Base-by-base conservation (phyloP, 2,113 vertebrate species). In the Marmota flaviventris region DNA sequence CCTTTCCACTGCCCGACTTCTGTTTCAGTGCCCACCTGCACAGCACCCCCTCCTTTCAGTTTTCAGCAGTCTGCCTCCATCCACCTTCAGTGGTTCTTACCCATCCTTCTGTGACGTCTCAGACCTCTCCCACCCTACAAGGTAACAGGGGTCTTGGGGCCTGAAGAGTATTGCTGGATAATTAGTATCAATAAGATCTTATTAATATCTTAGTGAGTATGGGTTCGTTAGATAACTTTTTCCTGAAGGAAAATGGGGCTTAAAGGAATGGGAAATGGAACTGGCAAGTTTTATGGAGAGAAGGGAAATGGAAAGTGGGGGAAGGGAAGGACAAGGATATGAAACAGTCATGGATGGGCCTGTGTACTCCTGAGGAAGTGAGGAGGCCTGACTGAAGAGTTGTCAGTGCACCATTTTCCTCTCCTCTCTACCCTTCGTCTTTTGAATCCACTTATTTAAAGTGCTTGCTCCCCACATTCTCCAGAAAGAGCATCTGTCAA, bases 161-260 rank as follows among this genome's bases (percentile, higher is more conserved):
- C 63, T 73, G 45, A 73, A 63, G 17, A 14, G 73, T 20, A 79
- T 34, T 91, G 34, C 69, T 39, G 9, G 8, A 4, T 81, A 51
- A 42, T 89, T 69, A 27, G 70, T 51, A 39, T 77, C 61, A 27
- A 10, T 67, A 27, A 95, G 85, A 56, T 69, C 76, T 65, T 32
- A 56, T 18, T 45, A 69, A 86, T 69, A 25, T 86, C 32, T 83
- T 27, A 25, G 63, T 89, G 67, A 3, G 77, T 70, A 12, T 76
- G 20, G 51, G 61, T 75, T 92, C 69, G 18, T 75, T 82, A 78
- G 56, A 20, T 56, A n/a, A 56, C 56, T 83, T 83, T 89, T 97
- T 85, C 45, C 81, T 83, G 42, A 67, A 96, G 81, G 76, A 77
- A 93, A 91, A 67, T 53, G 13, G 5, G 18, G 18, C 27, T 85